A percentile compares a stretch with the other conserved stretches of the same genome.
Evolutionary conservation across 2,888 invertebrate species (phyloP).

Genomic region (Cephus spinipes): DNA sequence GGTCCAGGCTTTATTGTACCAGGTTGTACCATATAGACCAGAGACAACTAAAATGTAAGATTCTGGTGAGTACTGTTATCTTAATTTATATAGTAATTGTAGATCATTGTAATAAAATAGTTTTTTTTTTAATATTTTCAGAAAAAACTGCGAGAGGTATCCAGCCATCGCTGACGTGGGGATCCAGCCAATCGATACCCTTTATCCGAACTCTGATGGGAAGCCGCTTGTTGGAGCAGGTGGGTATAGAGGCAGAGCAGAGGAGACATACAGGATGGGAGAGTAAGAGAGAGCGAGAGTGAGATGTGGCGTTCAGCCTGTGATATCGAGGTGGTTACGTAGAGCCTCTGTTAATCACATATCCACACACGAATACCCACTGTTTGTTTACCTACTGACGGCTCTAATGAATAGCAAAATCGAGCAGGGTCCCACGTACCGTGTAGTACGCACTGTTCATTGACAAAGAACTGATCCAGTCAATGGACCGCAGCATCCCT

Average conservation of each 20-base stretch:
- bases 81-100: not conserved
- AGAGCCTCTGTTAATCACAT: constrained; percentile 60
- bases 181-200: constrained; percentile 52
- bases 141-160: not conserved
- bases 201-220: constrained; percentile 29
- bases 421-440: constrained; percentile 31
- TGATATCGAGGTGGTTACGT: constrained; percentile 52
- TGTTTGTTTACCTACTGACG: constrained; percentile 56
- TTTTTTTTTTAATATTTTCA: not conserved
- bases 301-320: constrained; percentile 2
- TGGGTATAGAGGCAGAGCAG: not conserved
- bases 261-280: not conserved
- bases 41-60: not conserved
- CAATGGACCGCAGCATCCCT: not conserved
- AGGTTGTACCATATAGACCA: not conserved
- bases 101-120: not conserved
- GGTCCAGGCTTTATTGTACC: not conserved
- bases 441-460: constrained; percentile 9
- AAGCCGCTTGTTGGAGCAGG: not conserved
- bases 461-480: constrained; percentile 1
- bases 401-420: constrained; percentile 60
- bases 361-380: constrained; percentile 51
- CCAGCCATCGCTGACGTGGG: not conserved
- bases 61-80: not conserved
- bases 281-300: constrained; percentile 9